These are phyloP conservation scores for Falco rusticolus DNA, from an alignment of 2,797 vertebrate species.

Conservation along the genomic window DNA sequence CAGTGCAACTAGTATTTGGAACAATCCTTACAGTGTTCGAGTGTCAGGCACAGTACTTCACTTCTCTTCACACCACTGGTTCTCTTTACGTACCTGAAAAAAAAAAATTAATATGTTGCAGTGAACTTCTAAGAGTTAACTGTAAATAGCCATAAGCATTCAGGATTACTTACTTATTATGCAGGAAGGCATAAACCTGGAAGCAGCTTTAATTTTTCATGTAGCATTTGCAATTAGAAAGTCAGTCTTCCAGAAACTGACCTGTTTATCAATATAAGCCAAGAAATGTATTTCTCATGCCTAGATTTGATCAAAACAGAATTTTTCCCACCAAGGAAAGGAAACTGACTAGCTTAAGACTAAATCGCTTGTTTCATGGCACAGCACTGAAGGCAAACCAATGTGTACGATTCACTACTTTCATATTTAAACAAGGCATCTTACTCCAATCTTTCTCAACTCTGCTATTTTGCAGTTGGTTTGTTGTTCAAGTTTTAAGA, in stretches of 20 bases:
- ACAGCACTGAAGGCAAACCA: neutral
- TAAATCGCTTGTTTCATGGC: neutral
- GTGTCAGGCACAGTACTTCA: slow-evolving; percentile 82
- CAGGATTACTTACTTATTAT: neutral
- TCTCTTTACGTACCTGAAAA: slow-evolving; percentile 95
- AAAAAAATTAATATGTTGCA: neutral
- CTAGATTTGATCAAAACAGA: neutral
- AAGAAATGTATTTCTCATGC: neutral
- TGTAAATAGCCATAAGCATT: neutral
- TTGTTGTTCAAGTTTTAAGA: neutral
- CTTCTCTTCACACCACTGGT: slow-evolving; percentile 99
- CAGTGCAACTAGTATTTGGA: slow-evolving; percentile 95
- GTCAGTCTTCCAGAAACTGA: neutral
- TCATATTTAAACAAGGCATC: neutral
- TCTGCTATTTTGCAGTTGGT: neutral
- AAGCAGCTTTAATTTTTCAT: neutral
- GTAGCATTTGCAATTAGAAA: neutral
- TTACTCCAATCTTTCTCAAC: neutral
- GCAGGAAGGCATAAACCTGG: neutral
- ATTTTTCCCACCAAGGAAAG: neutral
- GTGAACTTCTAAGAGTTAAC: neutral
- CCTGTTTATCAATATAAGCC: neutral
- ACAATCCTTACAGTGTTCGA: slow-evolving; percentile 87
- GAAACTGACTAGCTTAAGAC: neutral
- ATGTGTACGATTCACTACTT: neutral